Conservation (phyloP, 37 sponge, comb jelly and placozoan species). For the Chondrilla cf. caribensis region DNA sequence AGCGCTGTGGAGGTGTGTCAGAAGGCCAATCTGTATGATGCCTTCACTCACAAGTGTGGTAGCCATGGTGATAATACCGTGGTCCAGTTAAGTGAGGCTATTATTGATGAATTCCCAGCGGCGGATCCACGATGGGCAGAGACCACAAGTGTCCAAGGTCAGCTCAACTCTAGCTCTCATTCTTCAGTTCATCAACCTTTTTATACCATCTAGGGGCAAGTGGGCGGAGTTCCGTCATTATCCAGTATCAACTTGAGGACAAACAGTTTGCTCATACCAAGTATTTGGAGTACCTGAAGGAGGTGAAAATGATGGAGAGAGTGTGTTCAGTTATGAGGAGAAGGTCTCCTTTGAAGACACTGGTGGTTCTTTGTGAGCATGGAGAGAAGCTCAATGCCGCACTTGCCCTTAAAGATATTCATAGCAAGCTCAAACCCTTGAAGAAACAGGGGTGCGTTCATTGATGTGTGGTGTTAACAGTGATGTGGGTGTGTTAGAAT, state of each 20-base stretch:
- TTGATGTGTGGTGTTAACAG: neutral
- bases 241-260: constrained; percentile 76
- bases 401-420: constrained; percentile 52
- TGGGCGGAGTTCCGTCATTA: constrained; percentile 42
- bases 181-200: neutral
- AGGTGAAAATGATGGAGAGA: constrained; percentile 51
- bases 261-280: constrained; percentile 67
- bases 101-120: constrained; percentile 75
- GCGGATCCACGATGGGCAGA: constrained; percentile 55
- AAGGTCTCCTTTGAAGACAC: constrained; percentile 26
- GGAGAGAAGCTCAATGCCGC: constrained; percentile 73
- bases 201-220: neutral
- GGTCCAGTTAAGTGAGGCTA: constrained; percentile 42
- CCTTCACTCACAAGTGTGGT: constrained; percentile 30
- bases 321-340: constrained; percentile 28
- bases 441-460: constrained; percentile 39
- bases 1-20: constrained; percentile 28
- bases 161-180: neutral
- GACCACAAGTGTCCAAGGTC: constrained; percentile 3
- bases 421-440: constrained; percentile 14
- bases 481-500: neutral
- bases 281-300: constrained; percentile 56
- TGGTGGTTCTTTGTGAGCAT: constrained; percentile 63
- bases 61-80: constrained; percentile 61
- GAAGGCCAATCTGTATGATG: constrained; percentile 3